Evolutionary conservation across 1,140 invertebrate species (phyloP).

Genomic region (Pristionchus pacificus): DNA sequence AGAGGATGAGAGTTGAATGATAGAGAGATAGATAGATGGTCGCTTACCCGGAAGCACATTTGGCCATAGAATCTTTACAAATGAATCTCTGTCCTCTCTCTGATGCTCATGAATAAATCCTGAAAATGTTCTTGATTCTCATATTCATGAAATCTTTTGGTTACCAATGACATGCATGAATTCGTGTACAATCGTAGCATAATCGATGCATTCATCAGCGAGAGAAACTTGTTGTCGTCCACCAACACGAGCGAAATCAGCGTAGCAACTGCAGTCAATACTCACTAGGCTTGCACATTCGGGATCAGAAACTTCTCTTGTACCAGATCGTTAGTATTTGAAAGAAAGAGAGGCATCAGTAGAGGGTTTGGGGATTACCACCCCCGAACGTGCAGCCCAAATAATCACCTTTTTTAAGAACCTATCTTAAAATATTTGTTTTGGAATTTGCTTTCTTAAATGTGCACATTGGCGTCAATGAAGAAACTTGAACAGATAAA

Average conservation of each 20-base stretch:
- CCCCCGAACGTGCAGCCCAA: too few relatives aligned
- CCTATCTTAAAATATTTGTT: too few relatives aligned
- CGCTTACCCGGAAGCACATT: slow-evolving; percentile 49
- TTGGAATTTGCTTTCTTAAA: not conserved
- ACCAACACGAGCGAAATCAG: slow-evolving; percentile 55
- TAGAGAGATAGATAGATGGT: too few relatives aligned
- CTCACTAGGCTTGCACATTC: too few relatives aligned
- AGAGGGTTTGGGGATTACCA: slow-evolving; percentile 3
- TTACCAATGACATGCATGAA: slow-evolving; percentile 55
- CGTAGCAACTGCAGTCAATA: slow-evolving; percentile 56
- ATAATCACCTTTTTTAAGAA: too few relatives aligned
- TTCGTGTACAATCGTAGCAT: slow-evolving; percentile 56
- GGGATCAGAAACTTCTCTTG: not conserved
- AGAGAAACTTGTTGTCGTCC: slow-evolving; percentile 54
- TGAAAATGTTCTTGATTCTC: slow-evolving; percentile 1
- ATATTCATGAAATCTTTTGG: slow-evolving; percentile 10
- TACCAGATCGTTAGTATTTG: not conserved
- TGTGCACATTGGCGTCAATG: too few relatives aligned
- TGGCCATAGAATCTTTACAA: slow-evolving; percentile 46
- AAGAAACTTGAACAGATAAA: too few relatives aligned
- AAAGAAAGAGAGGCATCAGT: not conserved
- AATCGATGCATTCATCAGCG: slow-evolving; percentile 57
- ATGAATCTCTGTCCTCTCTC: slow-evolving; percentile 52
- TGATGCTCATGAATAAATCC: slow-evolving; percentile 57
- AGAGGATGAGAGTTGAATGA: not conserved